These are phyloP conservation scores for Drosophila leonis DNA, from an alignment of 2,888 invertebrate species.

Conservation along the genomic window DNA sequence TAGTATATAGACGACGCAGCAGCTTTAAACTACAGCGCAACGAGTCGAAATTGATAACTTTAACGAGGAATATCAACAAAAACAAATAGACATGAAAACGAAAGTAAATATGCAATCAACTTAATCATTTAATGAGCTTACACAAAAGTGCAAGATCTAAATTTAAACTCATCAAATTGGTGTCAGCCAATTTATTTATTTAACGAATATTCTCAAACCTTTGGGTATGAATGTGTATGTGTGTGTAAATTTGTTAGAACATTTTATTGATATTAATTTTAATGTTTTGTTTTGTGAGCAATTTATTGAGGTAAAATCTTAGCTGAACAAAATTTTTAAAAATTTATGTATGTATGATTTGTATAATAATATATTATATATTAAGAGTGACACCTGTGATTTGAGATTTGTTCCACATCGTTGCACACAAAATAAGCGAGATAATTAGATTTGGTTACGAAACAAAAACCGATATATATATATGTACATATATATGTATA, in stretches of 20 bases:
- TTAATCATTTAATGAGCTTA: conserved; percentile 20
- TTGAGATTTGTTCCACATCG: not conserved
- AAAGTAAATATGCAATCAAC: conserved; percentile 68
- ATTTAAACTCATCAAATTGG: conserved; percentile 17
- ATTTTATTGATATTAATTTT: not conserved
- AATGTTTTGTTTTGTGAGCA: not conserved
- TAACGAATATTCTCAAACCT: not conserved
- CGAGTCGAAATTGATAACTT: conserved; percentile 9
- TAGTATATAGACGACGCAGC: not conserved
- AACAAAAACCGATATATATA: not conserved
- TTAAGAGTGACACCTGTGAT: not conserved
- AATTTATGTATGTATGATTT: not conserved
- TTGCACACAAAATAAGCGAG: not conserved
- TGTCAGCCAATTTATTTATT: conserved; percentile 16
- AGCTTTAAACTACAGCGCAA: conserved; percentile 15
- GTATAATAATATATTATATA: not conserved
- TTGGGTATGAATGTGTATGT: not conserved
- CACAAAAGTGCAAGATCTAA: not conserved
- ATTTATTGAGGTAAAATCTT: too few relatives aligned
- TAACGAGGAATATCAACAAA: conserved; percentile 29
- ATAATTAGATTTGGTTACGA: not conserved
- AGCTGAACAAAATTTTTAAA: not conserved
- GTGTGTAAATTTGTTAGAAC: not conserved
- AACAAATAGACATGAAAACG: conserved; percentile 62
- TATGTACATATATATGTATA: not conserved